Base-by-base conservation (phyloP, 2,113 vertebrate species). In the Perccottus glenii region DNA sequence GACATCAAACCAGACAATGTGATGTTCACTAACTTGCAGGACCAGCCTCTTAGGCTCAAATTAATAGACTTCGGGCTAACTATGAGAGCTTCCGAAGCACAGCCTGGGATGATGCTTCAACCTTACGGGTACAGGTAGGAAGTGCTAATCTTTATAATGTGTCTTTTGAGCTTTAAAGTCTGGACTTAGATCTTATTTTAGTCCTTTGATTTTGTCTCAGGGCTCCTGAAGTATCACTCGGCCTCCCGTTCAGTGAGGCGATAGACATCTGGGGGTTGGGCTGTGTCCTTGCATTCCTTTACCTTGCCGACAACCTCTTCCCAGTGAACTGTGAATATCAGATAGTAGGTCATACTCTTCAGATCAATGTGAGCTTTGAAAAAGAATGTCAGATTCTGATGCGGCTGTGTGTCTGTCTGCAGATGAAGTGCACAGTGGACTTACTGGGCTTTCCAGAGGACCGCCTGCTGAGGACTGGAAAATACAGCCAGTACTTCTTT, bases 1-100 rank as follows among this genome's bases (percentile, higher is more conserved):
- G 65, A 70, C 9, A 65, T 81, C 7, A 77, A 73, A 47, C 73
- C 61, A 0, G 70, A 81, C 51, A 70, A 77, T 4, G 2, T 81
- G 1, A 69, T 81, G 73, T 4, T 72, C 27, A 63, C 64, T 8
- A 51, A 19, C 2, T 4, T 2, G 12, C 38, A 49, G 15, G 15
- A 60, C 4, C 38, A 46, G 11, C 15, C 55, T 0, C 4, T 50
- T 3, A 67, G 45, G 5, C 7, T 76, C 0, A 76, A 77, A 58
- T 6, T 81, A 3, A 73, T 69, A 5, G 78, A 77, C 56, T 73
- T 65, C 1, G 16, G 64, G 0, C 0, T 4, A 10, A 55, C 78
- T 1, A n/a, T 64, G 9, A 6, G 5, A 4, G 10, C 11, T 11
- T 43, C 45, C 2, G 2, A 43, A 10, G 10, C 46, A 6, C 4